Evolutionary conservation across 2,113 vertebrate genomes (phyloP), one percentile per base, ranked within the genome.

Genomic region (Chaetura pelagica): DNA sequence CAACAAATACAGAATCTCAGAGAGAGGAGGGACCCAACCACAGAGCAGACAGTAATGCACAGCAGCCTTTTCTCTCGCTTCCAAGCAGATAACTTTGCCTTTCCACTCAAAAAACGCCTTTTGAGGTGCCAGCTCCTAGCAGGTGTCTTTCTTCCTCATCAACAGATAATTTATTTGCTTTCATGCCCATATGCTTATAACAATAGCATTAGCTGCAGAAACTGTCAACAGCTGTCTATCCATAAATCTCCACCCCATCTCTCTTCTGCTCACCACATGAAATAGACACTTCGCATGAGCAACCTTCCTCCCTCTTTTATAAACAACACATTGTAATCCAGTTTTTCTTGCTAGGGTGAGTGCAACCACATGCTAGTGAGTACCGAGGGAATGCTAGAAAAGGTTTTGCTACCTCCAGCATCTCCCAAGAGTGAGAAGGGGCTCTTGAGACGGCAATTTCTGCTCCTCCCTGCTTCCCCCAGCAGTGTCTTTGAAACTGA

Each of bases 331-430:
- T 34, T 15, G 26, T 48, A 84, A 81, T 87, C 89, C 80, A 71
- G 63, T 96, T 93, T 97, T 96, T 94, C 93, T 94, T 61, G 91
- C 86, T 94, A 42, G 55, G 29, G 18, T 91, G 64, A 92, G 76
- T 2, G 0, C 48, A 87, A 77, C 51, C 73, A 79, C 34, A 34
- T 42, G 48, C 44, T 48, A 67, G 14, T 27, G 52, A 87, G 61
- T 38, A 52, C 55, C 84, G 84, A 87, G 48, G 44, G 72, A 86
- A 77, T 59, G 42, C 22, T 86, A 52, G 64, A 89, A 77, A 78
- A 78, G 20, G 38, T 71, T 58, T 89, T 81, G 29, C 69, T 87
- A 63, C 86, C 52, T 84, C 71, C 52, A 94, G 55, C 63, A 38
- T 48, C 79, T 84, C 12, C 5, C 16, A 48, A 23, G 44, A 75